Evolutionary conservation across 1,140 invertebrate species (phyloP).

Genomic region (Drosophila punjabiensis): DNA sequence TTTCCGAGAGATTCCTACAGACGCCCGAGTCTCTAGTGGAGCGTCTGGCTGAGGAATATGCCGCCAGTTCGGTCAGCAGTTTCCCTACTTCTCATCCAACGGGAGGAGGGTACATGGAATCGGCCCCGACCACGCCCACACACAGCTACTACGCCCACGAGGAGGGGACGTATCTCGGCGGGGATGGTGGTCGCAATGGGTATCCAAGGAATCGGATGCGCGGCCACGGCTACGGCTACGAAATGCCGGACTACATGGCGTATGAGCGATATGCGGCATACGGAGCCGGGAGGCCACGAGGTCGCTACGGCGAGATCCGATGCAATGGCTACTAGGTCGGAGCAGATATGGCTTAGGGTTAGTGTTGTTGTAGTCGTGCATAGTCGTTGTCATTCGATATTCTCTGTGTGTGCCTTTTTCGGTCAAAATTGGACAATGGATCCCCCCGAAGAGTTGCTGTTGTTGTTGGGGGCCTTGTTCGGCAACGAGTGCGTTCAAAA

Average conservation of each 20-base stretch:
- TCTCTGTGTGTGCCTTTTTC: conserved; percentile 84
- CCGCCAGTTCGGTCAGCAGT: conserved; percentile 16
- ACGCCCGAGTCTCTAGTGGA: conserved; percentile 69
- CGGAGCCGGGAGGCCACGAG: conserved; percentile 49
- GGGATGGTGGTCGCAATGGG: neutral
- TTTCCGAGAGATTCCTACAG: conserved; percentile 87
- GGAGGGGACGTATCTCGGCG: conserved; percentile 32
- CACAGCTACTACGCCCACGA: conserved; percentile 61
- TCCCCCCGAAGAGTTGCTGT: conserved; percentile 50
- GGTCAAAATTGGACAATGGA: conserved; percentile 76
- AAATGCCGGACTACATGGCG: conserved; percentile 70
- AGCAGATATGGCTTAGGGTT: conserved; percentile 36
- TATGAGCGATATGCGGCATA: conserved; percentile 75
- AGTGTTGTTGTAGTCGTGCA: conserved; percentile 59
- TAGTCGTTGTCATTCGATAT: conserved; percentile 76
- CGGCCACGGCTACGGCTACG: conserved; percentile 48
- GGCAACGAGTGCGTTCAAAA: conserved; percentile 69
- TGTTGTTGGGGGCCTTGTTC: conserved; percentile 49
- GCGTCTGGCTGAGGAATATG: conserved; percentile 65
- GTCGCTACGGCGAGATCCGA: conserved; percentile 69
- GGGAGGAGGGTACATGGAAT: conserved; percentile 46
- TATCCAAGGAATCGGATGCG: conserved; percentile 56
- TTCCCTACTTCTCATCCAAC: conserved; percentile 14
- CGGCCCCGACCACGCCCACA: conserved; percentile 18
- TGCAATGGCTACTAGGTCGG: conserved; percentile 70